Conservation (phyloP, 2,113 vertebrate genomes). For the Azemiops feae region DNA sequence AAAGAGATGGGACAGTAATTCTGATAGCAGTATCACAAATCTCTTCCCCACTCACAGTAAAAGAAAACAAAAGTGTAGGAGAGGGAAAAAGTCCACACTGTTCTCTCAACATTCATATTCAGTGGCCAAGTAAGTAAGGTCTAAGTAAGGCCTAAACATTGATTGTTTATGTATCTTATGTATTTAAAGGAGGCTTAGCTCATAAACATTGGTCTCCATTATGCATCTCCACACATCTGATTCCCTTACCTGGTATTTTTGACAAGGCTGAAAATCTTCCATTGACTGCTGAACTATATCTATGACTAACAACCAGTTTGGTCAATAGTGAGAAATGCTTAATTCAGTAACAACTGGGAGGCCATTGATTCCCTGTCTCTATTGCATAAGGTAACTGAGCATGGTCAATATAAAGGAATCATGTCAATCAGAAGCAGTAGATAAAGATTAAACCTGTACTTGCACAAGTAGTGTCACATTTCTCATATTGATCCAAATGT, state of each 20-base stretch:
- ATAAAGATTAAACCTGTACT: neutral
- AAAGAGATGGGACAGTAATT: neutral
- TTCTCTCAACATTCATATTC: neutral
- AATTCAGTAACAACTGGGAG: neutral
- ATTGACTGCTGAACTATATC: neutral
- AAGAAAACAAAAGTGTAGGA: neutral
- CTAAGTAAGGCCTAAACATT: neutral
- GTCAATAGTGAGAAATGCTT: neutral
- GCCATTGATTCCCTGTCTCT: neutral
- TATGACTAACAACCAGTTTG: neutral
- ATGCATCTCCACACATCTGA: neutral
- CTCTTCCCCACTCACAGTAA: neutral
- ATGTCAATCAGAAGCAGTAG: neutral
- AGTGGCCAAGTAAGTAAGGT: neutral
- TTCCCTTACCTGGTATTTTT: neutral
- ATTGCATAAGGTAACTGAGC: neutral
- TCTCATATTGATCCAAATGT: neutral
- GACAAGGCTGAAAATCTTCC: neutral
- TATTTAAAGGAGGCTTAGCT: neutral
- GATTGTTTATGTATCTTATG: neutral
- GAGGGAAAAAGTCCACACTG: neutral
- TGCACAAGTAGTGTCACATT: neutral
- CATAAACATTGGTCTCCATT: neutral
- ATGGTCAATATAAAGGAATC: neutral
- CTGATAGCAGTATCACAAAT: neutral